Base-by-base conservation (phyloP, 2,888 invertebrate species). In the Pyrochroa serraticornis region DNA sequence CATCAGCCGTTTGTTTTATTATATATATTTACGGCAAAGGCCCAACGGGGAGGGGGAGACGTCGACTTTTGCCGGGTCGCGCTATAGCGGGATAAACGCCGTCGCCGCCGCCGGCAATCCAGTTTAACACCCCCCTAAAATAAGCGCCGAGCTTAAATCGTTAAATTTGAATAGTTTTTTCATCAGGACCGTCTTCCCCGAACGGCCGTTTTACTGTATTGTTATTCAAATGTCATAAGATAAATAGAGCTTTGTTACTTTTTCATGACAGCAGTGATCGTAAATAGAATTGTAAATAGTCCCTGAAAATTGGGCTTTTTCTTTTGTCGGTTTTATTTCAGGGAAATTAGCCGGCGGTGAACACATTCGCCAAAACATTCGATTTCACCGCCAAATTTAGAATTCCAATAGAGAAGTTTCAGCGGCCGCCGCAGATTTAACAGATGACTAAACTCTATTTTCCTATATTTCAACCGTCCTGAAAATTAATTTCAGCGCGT, bases 161-260 rank as follows among this genome's bases (percentile, higher is more conserved):
- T 71, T 68, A 67, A 70, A 71, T 69, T 71, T 69, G 67, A 69
- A 68, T 69, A 71, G 66, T 70, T 69, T 62, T 65, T 64, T 63
- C 62, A 58, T 49, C 57, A 57, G 48, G 38, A 54, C 46, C 49
- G 38, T 60, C 46, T 54, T 45, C 56, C 49, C 50, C 12, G 30
- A 64, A 61, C 53, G 54, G 58, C 58, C 56, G 58, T 62, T 54
- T 64, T 61, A 60, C 50, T 51, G 61, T 58, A 62, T 63, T 63
- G 62, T 63, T 63, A 65, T 65, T 65, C 56, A 65, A 63, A 65
- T 65, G 58, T 55, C 50, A 52, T 47, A 58, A 49, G 57, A 59
- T 58, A 59, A 58, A 53, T 60, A 51, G 55, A 53, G 56, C 52
- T 58, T 58, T 56, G 47, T 53, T 60, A 52, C 48, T 60, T 58